A percentile compares a stretch with the other conserved stretches of the same genome.
phyloP scores from a whole-genome alignment of 2,113 vertebrate genomes.

The Callaeas wilsoni region DNA sequence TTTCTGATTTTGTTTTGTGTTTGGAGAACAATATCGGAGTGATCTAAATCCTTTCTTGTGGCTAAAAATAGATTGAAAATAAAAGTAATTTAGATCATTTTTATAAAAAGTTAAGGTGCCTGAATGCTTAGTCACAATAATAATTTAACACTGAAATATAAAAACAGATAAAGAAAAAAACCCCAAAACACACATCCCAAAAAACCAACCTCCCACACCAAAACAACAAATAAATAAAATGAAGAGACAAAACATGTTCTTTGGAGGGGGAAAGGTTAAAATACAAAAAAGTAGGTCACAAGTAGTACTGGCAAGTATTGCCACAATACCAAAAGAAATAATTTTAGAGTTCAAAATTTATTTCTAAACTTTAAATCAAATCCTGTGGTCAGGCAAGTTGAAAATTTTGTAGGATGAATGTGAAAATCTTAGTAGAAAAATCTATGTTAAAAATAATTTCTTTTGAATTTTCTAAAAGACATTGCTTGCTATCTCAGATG shows the following conservation, averaged over 20 bases:
- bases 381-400: background rate
- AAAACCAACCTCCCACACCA: background rate
- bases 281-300: background rate
- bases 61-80: background rate
- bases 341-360: background rate
- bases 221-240: background rate
- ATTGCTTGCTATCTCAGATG: background rate
- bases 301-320: background rate
- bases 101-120: background rate
- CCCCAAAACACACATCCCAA: rapidly evolving
- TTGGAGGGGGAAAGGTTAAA: background rate
- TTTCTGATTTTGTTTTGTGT: background rate
- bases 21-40: background rate
- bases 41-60: background rate
- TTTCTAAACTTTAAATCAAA: background rate
- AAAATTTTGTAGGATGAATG: background rate
- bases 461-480: background rate
- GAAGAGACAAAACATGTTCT: background rate
- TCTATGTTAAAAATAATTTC: background rate
- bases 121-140: background rate
- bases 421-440: background rate
- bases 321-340: background rate
- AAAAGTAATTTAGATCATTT: background rate
- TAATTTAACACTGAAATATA: background rate
- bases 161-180: background rate